phyloP scores from a whole-genome alignment of 2,113 vertebrate species.

The Cinclus mexicanus region DNA sequence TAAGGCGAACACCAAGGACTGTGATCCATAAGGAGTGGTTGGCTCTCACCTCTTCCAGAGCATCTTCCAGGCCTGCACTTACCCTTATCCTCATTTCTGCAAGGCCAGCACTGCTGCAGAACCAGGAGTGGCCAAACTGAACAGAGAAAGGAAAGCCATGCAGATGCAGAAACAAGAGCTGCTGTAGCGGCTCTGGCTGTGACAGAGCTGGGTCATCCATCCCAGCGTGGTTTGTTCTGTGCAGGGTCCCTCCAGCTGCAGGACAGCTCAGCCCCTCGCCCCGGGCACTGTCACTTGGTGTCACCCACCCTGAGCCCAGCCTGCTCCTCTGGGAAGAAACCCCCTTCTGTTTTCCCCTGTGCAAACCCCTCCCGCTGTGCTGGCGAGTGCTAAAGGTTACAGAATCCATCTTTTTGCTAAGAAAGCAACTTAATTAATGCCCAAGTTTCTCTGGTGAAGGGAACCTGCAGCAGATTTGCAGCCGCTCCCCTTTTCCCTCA shows the following conservation, averaged over 20 bases:
- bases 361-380: background rate
- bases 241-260: background rate
- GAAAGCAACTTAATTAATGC: slow-evolving; percentile 43
- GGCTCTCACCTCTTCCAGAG: background rate
- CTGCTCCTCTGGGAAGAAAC: background rate
- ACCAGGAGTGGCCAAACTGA: background rate
- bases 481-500: background rate
- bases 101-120: background rate
- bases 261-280: fast-evolving
- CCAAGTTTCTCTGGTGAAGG: background rate
- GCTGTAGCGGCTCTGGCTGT: background rate
- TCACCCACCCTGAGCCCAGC: background rate
- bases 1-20: background rate
- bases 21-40: background rate
- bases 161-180: fast-evolving
- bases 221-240: fast-evolving
- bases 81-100: background rate
- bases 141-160: background rate
- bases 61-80: background rate
- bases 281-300: fast-evolving
- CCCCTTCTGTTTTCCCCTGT: background rate
- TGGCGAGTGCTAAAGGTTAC: slow-evolving; percentile 30
- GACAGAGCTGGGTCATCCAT: background rate
- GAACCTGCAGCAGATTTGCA: background rate
- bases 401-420: slow-evolving; percentile 60